Evolutionary conservation across 2,113 vertebrate species (phyloP), one percentile per base, ranked within the genome.

Genomic region (Microcebus griseorufus): DNA sequence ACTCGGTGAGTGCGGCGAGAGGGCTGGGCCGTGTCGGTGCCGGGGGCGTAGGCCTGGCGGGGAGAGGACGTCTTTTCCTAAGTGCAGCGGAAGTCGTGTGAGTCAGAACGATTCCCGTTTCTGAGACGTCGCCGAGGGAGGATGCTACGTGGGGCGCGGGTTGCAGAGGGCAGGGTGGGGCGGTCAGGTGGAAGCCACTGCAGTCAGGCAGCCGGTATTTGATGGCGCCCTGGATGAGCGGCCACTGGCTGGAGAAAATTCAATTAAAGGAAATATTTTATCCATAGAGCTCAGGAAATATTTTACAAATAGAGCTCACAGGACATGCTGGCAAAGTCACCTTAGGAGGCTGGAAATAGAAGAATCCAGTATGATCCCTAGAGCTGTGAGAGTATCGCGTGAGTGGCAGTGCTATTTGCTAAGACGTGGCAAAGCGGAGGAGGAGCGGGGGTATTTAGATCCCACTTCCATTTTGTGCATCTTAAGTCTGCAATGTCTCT

Each of bases 41-140:
- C 3, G 18, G 27, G 12, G 9, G 6, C 1, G 1, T 2, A 11
- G 17, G 37, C 3, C 73, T 0, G 1, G 22, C 1, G 5, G 34
- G 25, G 65, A 85, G 39, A 2, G 0, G 55, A 51, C 9, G 32
- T 18, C 37, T 58, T 39, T 37, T 18, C 20, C 17, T 3, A 42
- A 75, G 32, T 0, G 3, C 9, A 55, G 5, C 2, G 0, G 2
- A 48, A 39, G 23, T n/a, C 25, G 2, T 7, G 20, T 45, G 45
- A 9, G 23, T n/a, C 9, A 6, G 1, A 6, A 27, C 6, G n/a
- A 27, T 9, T 27, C 37, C 10, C 1, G 60, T 6, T 64, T 94
- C 16, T 55, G 4, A 78, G 73, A 37, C 37, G 20, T 22, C 37
- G 3, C 27, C 42, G 5, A 29, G 22, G 53, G 55, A 22, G 7